phyloP scores from a whole-genome alignment of 2,797 vertebrate genomes.

The Hippopotamyrus pictus region DNA sequence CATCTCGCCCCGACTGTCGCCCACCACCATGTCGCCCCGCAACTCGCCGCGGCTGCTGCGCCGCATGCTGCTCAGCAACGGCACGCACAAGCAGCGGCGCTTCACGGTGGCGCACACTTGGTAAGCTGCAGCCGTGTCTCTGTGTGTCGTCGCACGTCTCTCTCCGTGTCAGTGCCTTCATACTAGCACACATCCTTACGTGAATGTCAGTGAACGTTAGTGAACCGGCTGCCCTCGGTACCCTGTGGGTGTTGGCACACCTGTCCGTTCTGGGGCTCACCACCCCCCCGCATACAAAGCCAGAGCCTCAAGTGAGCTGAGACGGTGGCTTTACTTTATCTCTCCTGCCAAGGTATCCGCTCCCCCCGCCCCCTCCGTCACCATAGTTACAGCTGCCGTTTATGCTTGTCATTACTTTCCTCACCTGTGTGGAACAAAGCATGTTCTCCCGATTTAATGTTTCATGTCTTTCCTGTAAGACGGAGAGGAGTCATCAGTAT shows the following conservation, averaged over 20 bases:
- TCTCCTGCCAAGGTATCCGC: background rate
- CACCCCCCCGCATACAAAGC: background rate
- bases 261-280: background rate
- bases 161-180: background rate
- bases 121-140: conserved; percentile 35
- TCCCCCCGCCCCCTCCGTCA: background rate
- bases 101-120: conserved; percentile 98
- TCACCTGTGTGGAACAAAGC: conserved; percentile 9
- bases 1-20: conserved; percentile 76
- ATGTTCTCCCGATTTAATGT: background rate
- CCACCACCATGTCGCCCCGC: conserved; percentile 76
- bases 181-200: background rate
- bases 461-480: background rate
- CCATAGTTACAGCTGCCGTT: conserved; percentile 14
- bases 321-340: background rate
- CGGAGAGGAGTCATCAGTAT: background rate
- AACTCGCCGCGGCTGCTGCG: conserved; percentile 93
- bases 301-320: background rate
- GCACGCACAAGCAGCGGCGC: conserved; percentile 88
- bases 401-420: conserved; percentile 5
- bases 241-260: background rate
- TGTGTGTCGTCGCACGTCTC: background rate
- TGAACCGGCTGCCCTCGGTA: background rate
- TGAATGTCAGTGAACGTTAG: background rate
- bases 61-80: conserved; percentile 90